phyloP scores from a whole-genome alignment of 2,797 vertebrate species.

The Alcedo atthis region DNA sequence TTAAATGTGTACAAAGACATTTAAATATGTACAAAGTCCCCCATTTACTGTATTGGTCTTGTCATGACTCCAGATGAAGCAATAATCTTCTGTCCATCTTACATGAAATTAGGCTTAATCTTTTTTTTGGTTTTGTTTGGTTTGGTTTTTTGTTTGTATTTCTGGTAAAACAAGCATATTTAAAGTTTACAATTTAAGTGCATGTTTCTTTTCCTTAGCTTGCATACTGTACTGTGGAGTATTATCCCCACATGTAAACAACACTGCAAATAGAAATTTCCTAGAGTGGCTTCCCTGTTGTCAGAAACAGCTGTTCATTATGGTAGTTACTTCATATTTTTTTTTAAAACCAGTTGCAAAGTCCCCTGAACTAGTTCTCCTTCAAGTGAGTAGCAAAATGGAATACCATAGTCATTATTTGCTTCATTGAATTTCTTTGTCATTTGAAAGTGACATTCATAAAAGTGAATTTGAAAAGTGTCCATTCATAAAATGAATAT shows the following conservation, averaged over 20 bases:
- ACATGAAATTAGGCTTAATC: conserved; percentile 8
- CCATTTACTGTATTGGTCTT: conserved; percentile 13
- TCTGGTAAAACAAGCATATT: conserved; percentile 22
- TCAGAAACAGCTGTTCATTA: conserved; percentile 6
- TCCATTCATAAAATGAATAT: neutral
- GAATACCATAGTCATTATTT: neutral
- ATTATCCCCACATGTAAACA: conserved; percentile 24
- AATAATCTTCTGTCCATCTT: conserved; percentile 11
- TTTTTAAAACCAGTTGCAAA: neutral
- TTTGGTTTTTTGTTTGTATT: too few relatives aligned
- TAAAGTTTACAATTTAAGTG: conserved; percentile 36
- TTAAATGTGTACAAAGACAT: neutral
- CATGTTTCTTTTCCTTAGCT: conserved; percentile 37
- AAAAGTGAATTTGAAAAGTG: neutral
- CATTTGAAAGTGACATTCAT: neutral
- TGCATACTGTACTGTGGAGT: conserved; percentile 7
- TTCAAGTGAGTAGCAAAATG: neutral
- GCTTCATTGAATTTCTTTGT: neutral
- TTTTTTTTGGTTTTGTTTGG: too few relatives aligned
- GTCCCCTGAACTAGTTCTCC: neutral
- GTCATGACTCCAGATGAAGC: neutral
- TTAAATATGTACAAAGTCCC: neutral
- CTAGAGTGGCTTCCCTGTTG: neutral
- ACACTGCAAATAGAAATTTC: conserved; percentile 23
- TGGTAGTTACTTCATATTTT: neutral